Conservation (phyloP, 2,797 vertebrate genomes). For the Sebastiscus tertius region DNA sequence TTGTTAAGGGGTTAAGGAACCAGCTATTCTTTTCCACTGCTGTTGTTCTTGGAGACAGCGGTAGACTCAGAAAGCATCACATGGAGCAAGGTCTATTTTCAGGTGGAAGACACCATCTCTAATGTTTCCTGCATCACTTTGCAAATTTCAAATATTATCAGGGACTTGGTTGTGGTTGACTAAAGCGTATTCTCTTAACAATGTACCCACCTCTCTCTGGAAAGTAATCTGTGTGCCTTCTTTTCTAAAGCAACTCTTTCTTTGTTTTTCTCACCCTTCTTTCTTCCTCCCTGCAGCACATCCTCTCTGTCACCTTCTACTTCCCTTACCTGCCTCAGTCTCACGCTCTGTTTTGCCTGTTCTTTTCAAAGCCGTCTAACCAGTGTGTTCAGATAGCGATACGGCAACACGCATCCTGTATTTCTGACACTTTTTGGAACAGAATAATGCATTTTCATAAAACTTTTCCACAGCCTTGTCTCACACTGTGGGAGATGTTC, state of each 20-base stretch:
- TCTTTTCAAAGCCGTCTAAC: slow-evolving; percentile 35
- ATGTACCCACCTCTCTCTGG: neutral
- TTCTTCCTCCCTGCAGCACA: neutral
- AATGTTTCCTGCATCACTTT: slow-evolving; percentile 1
- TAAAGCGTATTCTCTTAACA: neutral
- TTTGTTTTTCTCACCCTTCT: neutral
- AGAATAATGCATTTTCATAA: neutral
- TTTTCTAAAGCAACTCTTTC: neutral
- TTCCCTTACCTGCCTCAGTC: neutral
- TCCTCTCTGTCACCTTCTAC: slow-evolving; percentile 4
- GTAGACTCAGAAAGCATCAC: neutral
- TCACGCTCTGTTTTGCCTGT: slow-evolving; percentile 17
- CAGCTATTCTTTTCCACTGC: too few relatives aligned
- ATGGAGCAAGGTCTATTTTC: neutral
- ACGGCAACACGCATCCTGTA: neutral
- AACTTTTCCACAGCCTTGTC: neutral
- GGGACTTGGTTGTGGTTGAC: neutral
- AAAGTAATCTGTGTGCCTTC: neutral
- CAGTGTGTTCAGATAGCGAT: neutral
- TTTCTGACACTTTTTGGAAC: slow-evolving; percentile 15
- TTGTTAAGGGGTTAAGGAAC: too few relatives aligned
- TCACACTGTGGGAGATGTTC: neutral
- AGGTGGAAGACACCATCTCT: neutral
- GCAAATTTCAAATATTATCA: slow-evolving; percentile 9
- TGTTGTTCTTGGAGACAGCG: too few relatives aligned